Percentiles rank a stretch among this genome's conserved stretches.
phyloP scores from a whole-genome alignment of 2,797 vertebrate species.

The Oreochromis mossambicus region DNA sequence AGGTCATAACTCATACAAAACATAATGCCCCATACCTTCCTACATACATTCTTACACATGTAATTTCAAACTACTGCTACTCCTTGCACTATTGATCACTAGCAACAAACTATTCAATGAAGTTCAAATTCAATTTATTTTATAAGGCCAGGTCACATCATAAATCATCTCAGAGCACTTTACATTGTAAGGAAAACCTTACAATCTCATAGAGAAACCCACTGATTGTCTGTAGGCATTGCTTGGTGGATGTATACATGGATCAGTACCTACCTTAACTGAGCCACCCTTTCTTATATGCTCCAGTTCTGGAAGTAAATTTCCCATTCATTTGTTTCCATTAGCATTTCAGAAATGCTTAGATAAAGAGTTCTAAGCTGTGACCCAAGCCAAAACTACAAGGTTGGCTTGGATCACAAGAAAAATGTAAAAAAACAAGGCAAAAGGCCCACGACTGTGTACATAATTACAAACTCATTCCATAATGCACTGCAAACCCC shows the following conservation, averaged over 20 bases:
- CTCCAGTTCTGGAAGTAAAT: neutral
- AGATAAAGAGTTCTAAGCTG: neutral
- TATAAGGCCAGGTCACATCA: neutral
- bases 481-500: neutral
- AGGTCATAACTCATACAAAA: constrained; percentile 2
- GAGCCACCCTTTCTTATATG: neutral
- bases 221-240: neutral
- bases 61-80: neutral
- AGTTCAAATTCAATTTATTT: neutral
- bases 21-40: neutral
- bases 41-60: neutral
- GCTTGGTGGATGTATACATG: neutral
- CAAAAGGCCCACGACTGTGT: neutral
- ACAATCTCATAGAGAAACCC: neutral
- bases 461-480: neutral
- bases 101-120: neutral
- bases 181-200: neutral
- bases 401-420: neutral
- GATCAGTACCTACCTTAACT: neutral
- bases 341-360: neutral
- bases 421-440: neutral
- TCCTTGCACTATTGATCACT: neutral
- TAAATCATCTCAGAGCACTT: neutral
- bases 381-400: neutral
- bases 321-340: neutral